These are phyloP conservation scores for Drosophila ironensis DNA, from an alignment of 1,140 invertebrate species.

Conservation along the genomic window DNA sequence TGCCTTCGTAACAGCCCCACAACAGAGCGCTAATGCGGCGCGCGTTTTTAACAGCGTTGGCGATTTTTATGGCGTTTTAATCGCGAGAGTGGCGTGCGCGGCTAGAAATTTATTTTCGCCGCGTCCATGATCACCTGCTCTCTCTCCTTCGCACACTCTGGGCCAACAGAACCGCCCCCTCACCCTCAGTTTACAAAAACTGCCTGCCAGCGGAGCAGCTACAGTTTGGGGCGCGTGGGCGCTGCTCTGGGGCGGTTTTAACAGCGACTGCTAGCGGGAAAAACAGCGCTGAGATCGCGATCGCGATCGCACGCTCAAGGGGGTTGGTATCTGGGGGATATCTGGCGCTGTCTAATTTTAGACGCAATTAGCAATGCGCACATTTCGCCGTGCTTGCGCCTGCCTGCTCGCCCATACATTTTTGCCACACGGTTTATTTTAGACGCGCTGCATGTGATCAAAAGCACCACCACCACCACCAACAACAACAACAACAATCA, in stretches of 20 bases:
- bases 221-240: slow-evolving; percentile 69
- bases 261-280: slow-evolving; percentile 23
- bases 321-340: slow-evolving; percentile 10
- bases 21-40: slow-evolving; percentile 34
- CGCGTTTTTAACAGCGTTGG: slow-evolving; percentile 65
- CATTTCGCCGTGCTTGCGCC: slow-evolving; percentile 58
- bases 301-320: slow-evolving; percentile 4
- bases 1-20: not conserved
- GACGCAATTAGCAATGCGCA: slow-evolving; percentile 78
- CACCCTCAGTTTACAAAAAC: slow-evolving; percentile 7
- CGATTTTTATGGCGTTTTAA: slow-evolving; percentile 78
- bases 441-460: slow-evolving; percentile 73
- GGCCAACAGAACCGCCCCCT: slow-evolving; percentile 15
- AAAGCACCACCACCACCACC: slow-evolving; percentile 22
- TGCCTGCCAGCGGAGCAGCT: slow-evolving; percentile 19
- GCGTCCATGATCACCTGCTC: slow-evolving; percentile 16
- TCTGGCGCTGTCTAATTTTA: slow-evolving; percentile 61
- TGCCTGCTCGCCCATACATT: slow-evolving; percentile 60
- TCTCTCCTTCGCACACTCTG: slow-evolving; percentile 5
- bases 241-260: slow-evolving; percentile 50
- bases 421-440: slow-evolving; percentile 77
- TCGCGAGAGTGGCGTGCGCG: slow-evolving; percentile 50
- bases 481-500: too few relatives aligned
- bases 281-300: slow-evolving; percentile 18
- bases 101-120: slow-evolving; percentile 38